phyloP scores from a whole-genome alignment of 2,888 invertebrate genomes.

The Clostera curtula region DNA sequence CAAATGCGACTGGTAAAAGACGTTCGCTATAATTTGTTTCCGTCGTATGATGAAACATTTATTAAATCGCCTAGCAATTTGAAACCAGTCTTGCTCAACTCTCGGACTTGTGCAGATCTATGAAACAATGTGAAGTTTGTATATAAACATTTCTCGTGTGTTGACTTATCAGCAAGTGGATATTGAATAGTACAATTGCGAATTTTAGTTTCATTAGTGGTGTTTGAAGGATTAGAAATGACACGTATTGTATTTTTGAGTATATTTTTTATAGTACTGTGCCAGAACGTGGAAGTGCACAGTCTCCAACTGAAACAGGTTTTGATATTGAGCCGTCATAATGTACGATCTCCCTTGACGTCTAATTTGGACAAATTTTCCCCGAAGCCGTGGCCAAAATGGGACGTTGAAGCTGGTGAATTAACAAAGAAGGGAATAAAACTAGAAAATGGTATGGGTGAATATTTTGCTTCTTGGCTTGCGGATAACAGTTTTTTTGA shows the following conservation, averaged over 20 bases:
- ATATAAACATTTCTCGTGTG: neutral
- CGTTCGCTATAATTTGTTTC: no score
- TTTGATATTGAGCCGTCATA: conserved; percentile 48
- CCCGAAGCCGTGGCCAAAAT: conserved; percentile 37
- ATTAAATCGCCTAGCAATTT: conserved; percentile 9
- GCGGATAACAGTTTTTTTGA: conserved; percentile 28
- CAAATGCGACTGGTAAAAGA: no score
- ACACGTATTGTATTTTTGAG: conserved; percentile 4
- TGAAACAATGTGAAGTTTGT: neutral
- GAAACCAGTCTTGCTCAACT: conserved; percentile 9
- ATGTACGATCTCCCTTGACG: conserved; percentile 43
- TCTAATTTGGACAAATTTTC: conserved; percentile 30
- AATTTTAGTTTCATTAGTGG: neutral
- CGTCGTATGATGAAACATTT: conserved; percentile 18
- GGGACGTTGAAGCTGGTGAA: conserved; percentile 31
- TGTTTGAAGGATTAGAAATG: conserved; percentile 10
- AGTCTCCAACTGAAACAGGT: conserved; percentile 32
- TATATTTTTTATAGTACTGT: conserved; percentile 6
- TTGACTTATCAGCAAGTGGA: neutral
- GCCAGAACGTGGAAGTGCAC: conserved; percentile 10
- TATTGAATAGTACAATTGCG: neutral
- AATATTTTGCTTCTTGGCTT: conserved; percentile 47
- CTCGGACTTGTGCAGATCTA: conserved; percentile 5
- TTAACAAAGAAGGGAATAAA: conserved; percentile 47
- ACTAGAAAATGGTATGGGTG: conserved; percentile 49